Evolutionary conservation across 2,888 invertebrate genomes (phyloP).

Genomic region (Clusia tigrina): DNA sequence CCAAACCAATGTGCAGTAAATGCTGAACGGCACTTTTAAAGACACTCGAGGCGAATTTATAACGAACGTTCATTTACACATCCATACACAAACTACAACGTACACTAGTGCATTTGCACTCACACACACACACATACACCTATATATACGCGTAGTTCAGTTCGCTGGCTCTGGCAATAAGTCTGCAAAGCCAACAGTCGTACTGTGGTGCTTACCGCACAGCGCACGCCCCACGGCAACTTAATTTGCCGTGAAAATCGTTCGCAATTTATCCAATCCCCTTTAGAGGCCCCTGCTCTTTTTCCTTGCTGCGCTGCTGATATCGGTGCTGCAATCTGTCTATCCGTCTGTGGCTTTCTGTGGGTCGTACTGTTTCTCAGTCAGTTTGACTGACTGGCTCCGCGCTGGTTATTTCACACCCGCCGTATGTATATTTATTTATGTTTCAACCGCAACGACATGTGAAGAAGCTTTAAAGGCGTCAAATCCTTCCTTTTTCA

Average conservation of each 20-base stretch:
- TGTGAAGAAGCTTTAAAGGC: background rate
- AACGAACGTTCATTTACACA: background rate
- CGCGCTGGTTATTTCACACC: too few relatives aligned
- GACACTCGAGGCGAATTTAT: background rate
- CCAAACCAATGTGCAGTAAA: background rate
- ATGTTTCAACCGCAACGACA: background rate
- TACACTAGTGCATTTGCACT: background rate
- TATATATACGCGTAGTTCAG: background rate
- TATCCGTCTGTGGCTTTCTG: too few relatives aligned
- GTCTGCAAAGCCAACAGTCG: background rate
- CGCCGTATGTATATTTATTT: background rate
- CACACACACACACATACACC: background rate
- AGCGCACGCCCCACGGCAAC: constrained; percentile 6
- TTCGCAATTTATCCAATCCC: constrained; percentile 5
- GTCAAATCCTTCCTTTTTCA: background rate
- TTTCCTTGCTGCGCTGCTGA: constrained; percentile 1
- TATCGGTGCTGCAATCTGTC: background rate
- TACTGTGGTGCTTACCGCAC: too few relatives aligned
- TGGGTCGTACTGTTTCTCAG: too few relatives aligned
- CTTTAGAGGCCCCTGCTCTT: background rate
- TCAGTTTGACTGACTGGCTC: too few relatives aligned
- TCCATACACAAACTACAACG: background rate
- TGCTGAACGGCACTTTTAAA: background rate
- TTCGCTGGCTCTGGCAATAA: background rate
- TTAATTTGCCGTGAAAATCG: constrained; percentile 14